Base-by-base conservation (phyloP, 2,888 invertebrate species). In the Vesta saturnalis region DNA sequence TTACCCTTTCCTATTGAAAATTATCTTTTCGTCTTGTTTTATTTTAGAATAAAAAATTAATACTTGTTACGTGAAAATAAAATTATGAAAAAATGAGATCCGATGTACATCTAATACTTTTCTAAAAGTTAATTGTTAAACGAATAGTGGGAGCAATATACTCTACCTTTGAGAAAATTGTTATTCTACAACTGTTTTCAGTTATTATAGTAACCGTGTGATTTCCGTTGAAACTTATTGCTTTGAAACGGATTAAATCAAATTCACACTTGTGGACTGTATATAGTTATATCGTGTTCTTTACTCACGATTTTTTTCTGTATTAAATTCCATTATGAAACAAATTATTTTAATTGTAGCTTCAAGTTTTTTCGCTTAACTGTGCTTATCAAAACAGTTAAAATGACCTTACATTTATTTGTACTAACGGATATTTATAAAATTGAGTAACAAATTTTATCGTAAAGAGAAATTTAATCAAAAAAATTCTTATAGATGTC, bases 131-230 rank as follows among this genome's bases (percentile, higher is more conserved):
- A 46, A 46, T 46, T 46, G 10, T 46, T 15, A 43, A 43, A 43
- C 14, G 14, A 10, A 5, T 12, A 6, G 12, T 49, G 62, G 46
- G 55, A 52, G 39, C 55, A 43, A 55, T 56, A 62, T 55, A 55
- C 62, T 62, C 55, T 43, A 54, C 55, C 62, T 62, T 62, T 62
- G 62, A 46, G 62, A 55, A 62, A 62, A 62, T 62, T 62, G 62
- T 62, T 62, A 55, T 62, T 62, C 55, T 56, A 16, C 62, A 62
- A 62, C 62, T 62, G 62, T 62, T 62, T 55, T 43, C 8, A 62
- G 54, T 62, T 55, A 55, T 62, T 62, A 62, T 55, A 62, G 14
- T 15, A 49, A 62, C 39, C 62, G 55, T 62, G 62, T 62, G 62
- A 62, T 62, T 62, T 62, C 55, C 62, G 62, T 62, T 62, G 62